A percentile compares a stretch with the other conserved stretches of the same genome.
phyloP scores from a whole-genome alignment of 2,888 invertebrate genomes.

The Epirrhoe tristata region DNA sequence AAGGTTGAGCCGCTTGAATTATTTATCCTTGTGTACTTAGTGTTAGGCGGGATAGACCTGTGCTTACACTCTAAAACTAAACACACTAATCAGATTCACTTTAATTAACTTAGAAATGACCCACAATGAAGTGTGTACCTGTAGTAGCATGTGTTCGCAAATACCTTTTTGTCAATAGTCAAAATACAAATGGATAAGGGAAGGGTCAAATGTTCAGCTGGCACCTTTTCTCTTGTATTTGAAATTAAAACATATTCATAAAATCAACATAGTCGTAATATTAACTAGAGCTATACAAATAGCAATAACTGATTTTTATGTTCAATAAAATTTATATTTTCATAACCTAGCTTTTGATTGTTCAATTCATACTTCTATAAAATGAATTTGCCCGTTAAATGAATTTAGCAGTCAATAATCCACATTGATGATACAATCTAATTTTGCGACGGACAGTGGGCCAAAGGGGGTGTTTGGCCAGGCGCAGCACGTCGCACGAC shows the following conservation, averaged over 20 bases:
- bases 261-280: neutral
- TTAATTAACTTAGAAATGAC: neutral
- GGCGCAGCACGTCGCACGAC: conserved; percentile 68
- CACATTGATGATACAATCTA: conserved; percentile 47
- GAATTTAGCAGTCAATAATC: conserved; percentile 43
- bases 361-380: conserved; percentile 1
- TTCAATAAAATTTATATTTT: neutral
- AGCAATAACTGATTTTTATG: conserved; percentile 4
- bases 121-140: neutral
- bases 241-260: neutral
- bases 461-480: conserved; percentile 65
- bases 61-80: conserved; percentile 1
- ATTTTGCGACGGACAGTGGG: conserved; percentile 44
- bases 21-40: conserved; percentile 54
- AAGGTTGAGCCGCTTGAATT: conserved; percentile 56
- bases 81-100: neutral
- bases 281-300: neutral
- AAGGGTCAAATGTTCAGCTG: neutral
- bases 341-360: neutral
- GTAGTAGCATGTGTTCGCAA: neutral
- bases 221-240: neutral
- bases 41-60: conserved; percentile 7
- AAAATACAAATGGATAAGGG: neutral
- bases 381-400: conserved; percentile 21
- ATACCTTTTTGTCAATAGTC: conserved; percentile 1